Conservation (phyloP, 2,888 invertebrate genomes). For the Anthrax anthrax region DNA sequence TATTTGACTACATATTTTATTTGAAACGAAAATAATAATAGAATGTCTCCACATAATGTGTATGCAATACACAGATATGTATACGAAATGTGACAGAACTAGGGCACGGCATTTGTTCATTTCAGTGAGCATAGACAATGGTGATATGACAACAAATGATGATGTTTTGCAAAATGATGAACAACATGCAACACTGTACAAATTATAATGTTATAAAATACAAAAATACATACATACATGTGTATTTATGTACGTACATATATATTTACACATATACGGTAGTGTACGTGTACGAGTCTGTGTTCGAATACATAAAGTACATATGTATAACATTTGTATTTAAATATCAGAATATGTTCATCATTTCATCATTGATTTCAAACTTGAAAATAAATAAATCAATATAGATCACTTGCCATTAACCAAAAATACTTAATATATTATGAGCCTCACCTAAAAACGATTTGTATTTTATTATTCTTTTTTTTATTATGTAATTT, state of each 20-base stretch:
- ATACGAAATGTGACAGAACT: background rate
- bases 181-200: too few relatives aligned
- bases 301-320: too few relatives aligned
- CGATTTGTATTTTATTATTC: background rate
- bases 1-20: background rate
- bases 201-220: background rate
- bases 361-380: too few relatives aligned
- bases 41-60: background rate
- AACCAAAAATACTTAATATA: too few relatives aligned
- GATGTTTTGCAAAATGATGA: background rate
- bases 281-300: too few relatives aligned
- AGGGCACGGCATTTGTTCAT: slow-evolving; percentile 6
- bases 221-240: too few relatives aligned
- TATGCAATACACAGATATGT: too few relatives aligned
- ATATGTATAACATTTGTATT: too few relatives aligned
- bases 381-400: background rate
- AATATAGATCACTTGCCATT: slow-evolving; percentile 4
- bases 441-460: background rate
- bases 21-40: background rate
- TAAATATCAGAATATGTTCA: too few relatives aligned
- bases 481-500: background rate
- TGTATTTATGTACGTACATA: too few relatives aligned
- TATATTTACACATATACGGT: too few relatives aligned
- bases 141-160: background rate
- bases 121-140: slow-evolving; percentile 1